These are phyloP conservation scores for Alosa alosa DNA, from an alignment of 2,113 vertebrate species.

Conservation along the genomic window DNA sequence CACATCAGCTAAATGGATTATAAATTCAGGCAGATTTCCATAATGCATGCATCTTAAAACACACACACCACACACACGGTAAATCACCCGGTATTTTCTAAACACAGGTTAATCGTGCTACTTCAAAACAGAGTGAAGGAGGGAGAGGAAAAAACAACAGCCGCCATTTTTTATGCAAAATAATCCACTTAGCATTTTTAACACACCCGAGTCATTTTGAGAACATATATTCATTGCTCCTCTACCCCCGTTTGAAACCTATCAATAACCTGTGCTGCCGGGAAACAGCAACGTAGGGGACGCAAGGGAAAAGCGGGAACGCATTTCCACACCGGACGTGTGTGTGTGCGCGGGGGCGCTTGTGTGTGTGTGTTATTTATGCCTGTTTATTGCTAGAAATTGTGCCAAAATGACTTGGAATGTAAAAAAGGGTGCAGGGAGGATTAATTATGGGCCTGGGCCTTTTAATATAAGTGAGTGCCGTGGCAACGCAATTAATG, in stretches of 20 bases:
- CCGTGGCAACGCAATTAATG: slow-evolving; percentile 93
- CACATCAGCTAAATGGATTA: slow-evolving; percentile 99
- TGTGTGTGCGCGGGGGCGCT: not conserved
- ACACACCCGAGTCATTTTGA: slow-evolving; percentile 65
- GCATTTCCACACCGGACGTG: slow-evolving; percentile 76
- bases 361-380: slow-evolving; percentile 79
- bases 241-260: slow-evolving; percentile 74
- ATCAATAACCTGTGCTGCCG: slow-evolving; percentile 87
- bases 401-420: slow-evolving; percentile 98
- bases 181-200: slow-evolving; percentile 97
- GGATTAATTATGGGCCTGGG: slow-evolving; percentile 91
- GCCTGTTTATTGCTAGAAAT: slow-evolving; percentile 98
- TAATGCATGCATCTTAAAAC: slow-evolving; percentile 94
- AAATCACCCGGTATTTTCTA: slow-evolving; percentile 97
- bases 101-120: slow-evolving; percentile 98
- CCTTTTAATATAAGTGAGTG: slow-evolving; percentile 99
- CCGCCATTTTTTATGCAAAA: slow-evolving; percentile 98
- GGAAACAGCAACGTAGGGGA: slow-evolving; percentile 79
- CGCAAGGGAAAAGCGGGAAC: slow-evolving; percentile 72
- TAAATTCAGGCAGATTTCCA: slow-evolving; percentile 96
- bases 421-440: slow-evolving; percentile 65
- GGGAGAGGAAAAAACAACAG: slow-evolving; percentile 56
- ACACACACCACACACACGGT: slow-evolving; percentile 56
- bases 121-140: slow-evolving; percentile 65
- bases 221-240: slow-evolving; percentile 64